Conservation (phyloP, 2,888 invertebrate genomes). For the Hyles lineata region DNA sequence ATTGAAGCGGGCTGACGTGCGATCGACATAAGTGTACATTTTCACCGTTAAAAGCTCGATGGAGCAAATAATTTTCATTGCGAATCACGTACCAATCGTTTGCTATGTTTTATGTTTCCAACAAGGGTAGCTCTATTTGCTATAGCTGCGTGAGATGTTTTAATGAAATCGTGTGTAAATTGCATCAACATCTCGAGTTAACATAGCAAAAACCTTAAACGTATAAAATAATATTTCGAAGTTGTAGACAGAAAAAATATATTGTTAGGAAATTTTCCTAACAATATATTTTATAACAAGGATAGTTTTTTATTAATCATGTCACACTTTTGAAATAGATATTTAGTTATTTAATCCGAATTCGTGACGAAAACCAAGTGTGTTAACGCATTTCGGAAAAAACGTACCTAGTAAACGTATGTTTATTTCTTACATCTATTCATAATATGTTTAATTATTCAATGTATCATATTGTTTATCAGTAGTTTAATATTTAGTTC, state of each 20-base stretch:
- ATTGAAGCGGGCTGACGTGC: neutral
- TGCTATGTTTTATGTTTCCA: conserved; percentile 53
- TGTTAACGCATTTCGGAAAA: too few relatives aligned
- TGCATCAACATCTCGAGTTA: neutral
- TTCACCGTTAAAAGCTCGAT: conserved; percentile 8
- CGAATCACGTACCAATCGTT: conserved; percentile 57
- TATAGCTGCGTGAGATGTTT: conserved; percentile 50
- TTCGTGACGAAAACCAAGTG: too few relatives aligned
- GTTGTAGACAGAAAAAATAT: neutral
- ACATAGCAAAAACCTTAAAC: neutral
- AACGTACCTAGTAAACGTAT: too few relatives aligned
- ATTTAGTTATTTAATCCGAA: too few relatives aligned
- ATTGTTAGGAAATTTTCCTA: too few relatives aligned
- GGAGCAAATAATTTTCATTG: conserved; percentile 46
- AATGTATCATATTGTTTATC: too few relatives aligned
- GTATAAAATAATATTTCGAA: neutral
- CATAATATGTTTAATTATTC: too few relatives aligned
- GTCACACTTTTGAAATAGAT: neutral
- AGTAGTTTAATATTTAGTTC: too few relatives aligned
- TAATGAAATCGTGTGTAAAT: conserved; percentile 41
- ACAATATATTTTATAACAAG: too few relatives aligned
- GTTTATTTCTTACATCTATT: too few relatives aligned
- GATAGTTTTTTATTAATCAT: neutral
- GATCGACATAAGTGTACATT: neutral
- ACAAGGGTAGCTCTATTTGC: conserved; percentile 47